Conservation (phyloP, 2,113 vertebrate species). For the Gallinago jamesoni region DNA sequence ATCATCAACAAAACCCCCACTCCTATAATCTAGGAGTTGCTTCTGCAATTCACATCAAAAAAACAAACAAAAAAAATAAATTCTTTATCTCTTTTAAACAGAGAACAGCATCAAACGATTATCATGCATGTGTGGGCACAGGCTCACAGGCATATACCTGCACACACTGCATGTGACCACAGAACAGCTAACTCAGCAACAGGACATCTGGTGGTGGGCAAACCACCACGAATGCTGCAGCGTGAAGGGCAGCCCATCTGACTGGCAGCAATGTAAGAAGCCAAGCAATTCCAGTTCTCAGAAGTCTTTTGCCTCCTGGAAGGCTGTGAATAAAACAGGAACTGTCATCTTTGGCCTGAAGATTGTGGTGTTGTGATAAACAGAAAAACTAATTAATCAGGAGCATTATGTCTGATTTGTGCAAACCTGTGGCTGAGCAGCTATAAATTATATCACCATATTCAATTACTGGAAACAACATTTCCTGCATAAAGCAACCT, state of each 20-base stretch:
- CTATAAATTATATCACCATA: constrained; percentile 47
- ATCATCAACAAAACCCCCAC: neutral
- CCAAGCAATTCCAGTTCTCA: neutral
- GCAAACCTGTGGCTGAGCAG: constrained; percentile 17
- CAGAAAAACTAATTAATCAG: constrained; percentile 23
- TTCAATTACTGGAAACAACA: constrained; percentile 61
- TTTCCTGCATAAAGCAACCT: constrained; percentile 17
- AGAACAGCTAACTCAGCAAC: neutral
- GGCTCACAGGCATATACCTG: neutral
- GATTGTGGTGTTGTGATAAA: neutral
- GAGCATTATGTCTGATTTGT: constrained; percentile 22
- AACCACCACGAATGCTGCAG: neutral
- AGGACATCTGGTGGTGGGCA: neutral
- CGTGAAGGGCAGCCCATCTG: neutral
- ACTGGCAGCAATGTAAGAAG: neutral
- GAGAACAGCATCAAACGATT: neutral
- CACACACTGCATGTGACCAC: neutral
- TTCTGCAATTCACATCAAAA: neutral
- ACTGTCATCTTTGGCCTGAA: neutral
- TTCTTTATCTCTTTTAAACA: neutral
- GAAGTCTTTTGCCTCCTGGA: constrained; percentile 17
- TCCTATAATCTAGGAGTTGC: neutral
- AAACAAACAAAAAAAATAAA: neutral
- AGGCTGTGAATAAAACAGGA: neutral
- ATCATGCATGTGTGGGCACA: neutral